Conservation (phyloP, 2,797 vertebrate species). For the Valencia hispanica region DNA sequence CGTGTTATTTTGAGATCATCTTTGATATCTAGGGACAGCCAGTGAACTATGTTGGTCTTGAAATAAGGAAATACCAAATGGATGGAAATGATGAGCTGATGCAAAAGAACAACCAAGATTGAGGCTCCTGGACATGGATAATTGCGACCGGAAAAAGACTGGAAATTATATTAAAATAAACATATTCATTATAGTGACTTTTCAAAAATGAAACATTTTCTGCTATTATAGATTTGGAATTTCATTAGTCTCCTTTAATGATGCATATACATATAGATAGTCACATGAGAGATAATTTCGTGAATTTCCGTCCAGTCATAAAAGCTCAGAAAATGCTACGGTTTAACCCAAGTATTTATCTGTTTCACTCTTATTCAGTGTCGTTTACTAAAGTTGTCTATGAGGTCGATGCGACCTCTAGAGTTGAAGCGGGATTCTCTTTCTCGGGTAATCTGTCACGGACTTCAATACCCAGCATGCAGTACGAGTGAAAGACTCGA, state of each 20-base stretch:
- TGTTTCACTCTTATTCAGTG: neutral
- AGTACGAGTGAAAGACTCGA: neutral
- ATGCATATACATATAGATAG: neutral
- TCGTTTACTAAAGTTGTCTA: neutral
- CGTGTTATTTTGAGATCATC: neutral
- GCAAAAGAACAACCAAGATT: neutral
- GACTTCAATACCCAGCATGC: conserved; percentile 69
- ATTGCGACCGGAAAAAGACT: neutral
- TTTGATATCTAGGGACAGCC: neutral
- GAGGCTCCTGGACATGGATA: neutral
- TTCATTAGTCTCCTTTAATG: neutral
- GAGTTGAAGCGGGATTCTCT: conserved; percentile 3
- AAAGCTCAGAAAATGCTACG: neutral
- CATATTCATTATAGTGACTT: neutral
- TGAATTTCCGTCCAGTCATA: neutral
- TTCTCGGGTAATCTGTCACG: fast-evolving
- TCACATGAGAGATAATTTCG: neutral
- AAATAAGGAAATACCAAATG: neutral
- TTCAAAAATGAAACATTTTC: neutral
- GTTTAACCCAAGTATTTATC: neutral
- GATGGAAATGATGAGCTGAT: neutral
- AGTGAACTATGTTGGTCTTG: neutral
- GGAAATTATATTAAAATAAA: neutral
- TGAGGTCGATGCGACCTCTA: conserved; percentile 39
- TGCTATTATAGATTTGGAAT: neutral